A percentile compares a stretch with the other conserved stretches of the same genome.
phyloP scores from a whole-genome alignment of 2,113 vertebrate genomes.

The Onychostruthus taczanowskii region DNA sequence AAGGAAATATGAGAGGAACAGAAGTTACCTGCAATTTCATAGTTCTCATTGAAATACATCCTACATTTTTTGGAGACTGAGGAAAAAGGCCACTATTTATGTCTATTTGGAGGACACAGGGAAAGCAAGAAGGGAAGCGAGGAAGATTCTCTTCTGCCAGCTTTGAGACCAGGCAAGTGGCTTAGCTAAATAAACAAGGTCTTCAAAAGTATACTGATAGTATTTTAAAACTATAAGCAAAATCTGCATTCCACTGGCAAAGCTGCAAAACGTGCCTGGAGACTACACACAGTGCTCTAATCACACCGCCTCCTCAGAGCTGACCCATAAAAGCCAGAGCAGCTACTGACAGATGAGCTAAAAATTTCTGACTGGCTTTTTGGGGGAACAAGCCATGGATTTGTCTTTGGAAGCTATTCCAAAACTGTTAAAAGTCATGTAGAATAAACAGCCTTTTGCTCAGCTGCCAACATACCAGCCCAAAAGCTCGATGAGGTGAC shows the following conservation, averaged over 20 bases:
- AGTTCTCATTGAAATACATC: background rate
- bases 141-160: background rate
- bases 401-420: background rate
- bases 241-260: background rate
- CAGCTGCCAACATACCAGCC: slow-evolving; percentile 7
- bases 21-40: background rate
- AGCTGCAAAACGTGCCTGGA: background rate
- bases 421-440: background rate
- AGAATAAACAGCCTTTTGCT: slow-evolving; percentile 42
- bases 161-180: background rate
- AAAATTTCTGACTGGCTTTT: slow-evolving; percentile 7
- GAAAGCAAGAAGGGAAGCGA: background rate
- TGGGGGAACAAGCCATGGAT: slow-evolving; percentile 11
- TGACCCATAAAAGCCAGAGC: background rate
- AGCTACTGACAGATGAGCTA: background rate
- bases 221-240: background rate
- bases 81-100: background rate
- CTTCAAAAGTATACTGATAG: background rate
- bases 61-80: background rate
- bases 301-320: background rate
- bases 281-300: background rate
- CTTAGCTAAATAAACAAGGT: background rate
- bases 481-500: background rate
- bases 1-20: background rate
- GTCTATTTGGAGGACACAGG: background rate